Base-by-base conservation (phyloP, 2,113 vertebrate species). In the Pica pica region DNA sequence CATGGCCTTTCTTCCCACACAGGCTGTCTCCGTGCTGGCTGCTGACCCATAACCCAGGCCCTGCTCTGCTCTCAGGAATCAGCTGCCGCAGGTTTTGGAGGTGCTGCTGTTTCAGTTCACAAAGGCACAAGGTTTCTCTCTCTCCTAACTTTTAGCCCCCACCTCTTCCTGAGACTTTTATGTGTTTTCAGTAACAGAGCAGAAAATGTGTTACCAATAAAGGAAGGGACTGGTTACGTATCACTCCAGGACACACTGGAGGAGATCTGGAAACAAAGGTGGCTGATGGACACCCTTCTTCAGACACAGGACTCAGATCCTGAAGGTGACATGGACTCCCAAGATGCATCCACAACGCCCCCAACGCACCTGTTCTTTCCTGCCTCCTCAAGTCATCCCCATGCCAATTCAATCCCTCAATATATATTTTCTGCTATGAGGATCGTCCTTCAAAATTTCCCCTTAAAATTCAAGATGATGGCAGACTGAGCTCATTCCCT, bases 401-500 rank as follows among this genome's bases (percentile, higher is more conserved):
- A 19, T 47, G 47, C 21, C 71, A 81, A 5, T 56, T 87, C 56
- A 60, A 56, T 44, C 52, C 44, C 56, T 83, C 60, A 41, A 56
- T 10, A 59, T 9, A 52, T 39, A 16, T 78, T 44, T 37, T 46
- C 84, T 67, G 46, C 46, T 26, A 49, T 0, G 0, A 77, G 71
- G 11, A 76, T 18, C 59, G 47, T 86, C 85, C 64, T 81, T 88
- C 73, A 15, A 75, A 47, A 74, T 56, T 44, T 49, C 52, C 81
- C 30, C 64, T 76, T 81, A 49, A 82, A 87, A 89, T 71, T 56
- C 49, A 53, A 37, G 80, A 78, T 61, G 56, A 70, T 33, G 46
- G 37, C 73, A 92, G 88, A 44, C 73, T 69, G 87, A 94, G 65
- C 74, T 93, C 74, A 47, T 35, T 61, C 76, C 53, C 82, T 67